Conservation (phyloP, 2,888 invertebrate genomes). For the Troglohyphantes excavatus region DNA sequence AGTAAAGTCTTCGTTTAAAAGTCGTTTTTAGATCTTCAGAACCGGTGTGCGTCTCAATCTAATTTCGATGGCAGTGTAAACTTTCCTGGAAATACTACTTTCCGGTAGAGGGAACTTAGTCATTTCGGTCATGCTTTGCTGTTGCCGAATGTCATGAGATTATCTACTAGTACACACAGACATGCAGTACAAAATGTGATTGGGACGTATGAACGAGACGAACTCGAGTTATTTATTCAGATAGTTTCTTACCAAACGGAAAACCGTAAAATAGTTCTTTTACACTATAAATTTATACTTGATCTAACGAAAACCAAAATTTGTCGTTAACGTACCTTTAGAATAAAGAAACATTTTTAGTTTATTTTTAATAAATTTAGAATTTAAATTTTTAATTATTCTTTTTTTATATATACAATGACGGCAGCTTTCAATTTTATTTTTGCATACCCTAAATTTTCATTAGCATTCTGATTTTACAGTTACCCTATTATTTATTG, state of each 20-base stretch:
- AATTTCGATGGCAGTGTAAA: slow-evolving; percentile 48
- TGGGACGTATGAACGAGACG: not conserved
- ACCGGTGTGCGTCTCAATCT: slow-evolving; percentile 60
- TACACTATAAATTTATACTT: too few relatives aligned
- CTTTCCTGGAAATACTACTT: slow-evolving; percentile 50
- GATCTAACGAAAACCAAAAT: too few relatives aligned
- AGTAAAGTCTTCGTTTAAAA: slow-evolving; percentile 43
- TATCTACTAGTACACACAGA: slow-evolving; percentile 16
- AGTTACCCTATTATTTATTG: too few relatives aligned
- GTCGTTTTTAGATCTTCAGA: slow-evolving; percentile 57
- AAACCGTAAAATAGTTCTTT: too few relatives aligned
- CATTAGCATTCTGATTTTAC: too few relatives aligned
- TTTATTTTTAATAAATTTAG: too few relatives aligned
- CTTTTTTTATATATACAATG: too few relatives aligned
- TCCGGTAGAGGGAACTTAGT: slow-evolving; percentile 24
- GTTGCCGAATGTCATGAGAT: slow-evolving; percentile 36
- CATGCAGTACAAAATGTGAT: not conserved
- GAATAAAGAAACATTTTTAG: too few relatives aligned
- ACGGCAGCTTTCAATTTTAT: too few relatives aligned
- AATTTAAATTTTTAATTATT: too few relatives aligned
- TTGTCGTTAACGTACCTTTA: too few relatives aligned
- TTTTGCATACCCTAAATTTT: too few relatives aligned
- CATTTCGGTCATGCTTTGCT: slow-evolving; percentile 41
- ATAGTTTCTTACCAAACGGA: not conserved
- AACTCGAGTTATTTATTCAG: not conserved